phyloP scores from a whole-genome alignment of 2,113 vertebrate genomes.

The Chaetura pelagica region DNA sequence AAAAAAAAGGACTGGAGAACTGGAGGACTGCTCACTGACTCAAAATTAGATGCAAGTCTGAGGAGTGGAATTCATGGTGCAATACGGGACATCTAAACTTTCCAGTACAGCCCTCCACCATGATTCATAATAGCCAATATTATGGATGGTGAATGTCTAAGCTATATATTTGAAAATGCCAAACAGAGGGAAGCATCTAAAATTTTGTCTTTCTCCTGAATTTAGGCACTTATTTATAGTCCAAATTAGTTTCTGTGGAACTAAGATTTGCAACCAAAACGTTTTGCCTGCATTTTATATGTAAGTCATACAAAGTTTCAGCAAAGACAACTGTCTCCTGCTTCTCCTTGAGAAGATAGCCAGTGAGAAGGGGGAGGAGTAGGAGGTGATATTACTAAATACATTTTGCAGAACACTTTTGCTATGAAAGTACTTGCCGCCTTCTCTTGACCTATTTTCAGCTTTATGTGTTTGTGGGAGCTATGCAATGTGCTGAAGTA shows the following conservation, averaged over 20 bases:
- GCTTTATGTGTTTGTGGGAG: not conserved
- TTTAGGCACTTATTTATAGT: not conserved
- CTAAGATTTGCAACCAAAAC: not conserved
- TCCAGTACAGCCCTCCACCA: not conserved
- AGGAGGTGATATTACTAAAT: constrained; percentile 52
- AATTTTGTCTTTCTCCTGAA: not conserved
- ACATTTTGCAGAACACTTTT: constrained; percentile 21
- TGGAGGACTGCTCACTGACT: not conserved
- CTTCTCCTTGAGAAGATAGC: constrained; percentile 24
- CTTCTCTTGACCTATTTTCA: constrained; percentile 46
- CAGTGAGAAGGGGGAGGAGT: not conserved
- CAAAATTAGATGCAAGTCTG: not conserved
- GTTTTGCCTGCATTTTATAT: not conserved
- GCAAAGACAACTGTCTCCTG: constrained; percentile 28
- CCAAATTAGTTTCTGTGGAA: not conserved
- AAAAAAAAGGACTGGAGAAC: not conserved
- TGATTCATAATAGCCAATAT: not conserved
- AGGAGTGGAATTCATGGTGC: not conserved
- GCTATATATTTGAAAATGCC: not conserved
- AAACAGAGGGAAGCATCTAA: not conserved
- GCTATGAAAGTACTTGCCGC: constrained; percentile 9
- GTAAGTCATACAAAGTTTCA: constrained; percentile 29
- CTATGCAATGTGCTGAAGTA: not conserved
- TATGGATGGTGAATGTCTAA: not conserved
- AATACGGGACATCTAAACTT: not conserved